A percentile compares a stretch with the other conserved stretches of the same genome.
Evolutionary conservation across 2,797 vertebrate genomes (phyloP).

Genomic region (Brotula barbata): DNA sequence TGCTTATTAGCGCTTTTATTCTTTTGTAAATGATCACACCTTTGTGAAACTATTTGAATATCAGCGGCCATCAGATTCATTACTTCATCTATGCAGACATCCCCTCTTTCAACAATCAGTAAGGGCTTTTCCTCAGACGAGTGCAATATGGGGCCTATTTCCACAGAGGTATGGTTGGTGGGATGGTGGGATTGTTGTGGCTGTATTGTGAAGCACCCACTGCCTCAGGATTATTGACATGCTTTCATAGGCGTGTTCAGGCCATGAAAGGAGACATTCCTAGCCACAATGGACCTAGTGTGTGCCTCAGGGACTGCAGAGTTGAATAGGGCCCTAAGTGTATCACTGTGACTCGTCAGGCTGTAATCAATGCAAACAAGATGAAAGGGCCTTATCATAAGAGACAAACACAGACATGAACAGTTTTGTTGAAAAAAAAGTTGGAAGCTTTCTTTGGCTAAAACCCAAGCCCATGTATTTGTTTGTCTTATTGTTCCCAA

Average conservation of each 20-base stretch:
- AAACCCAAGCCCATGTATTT: slow-evolving; percentile 40
- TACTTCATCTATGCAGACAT: slow-evolving; percentile 50
- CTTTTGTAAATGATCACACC: slow-evolving; percentile 24
- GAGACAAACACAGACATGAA: slow-evolving; percentile 81
- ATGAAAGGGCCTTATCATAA: slow-evolving; percentile 81
- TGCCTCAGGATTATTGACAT: slow-evolving; percentile 82
- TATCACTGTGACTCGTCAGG: slow-evolving; percentile 79
- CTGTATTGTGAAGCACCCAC: slow-evolving; percentile 73
- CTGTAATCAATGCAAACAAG: slow-evolving; percentile 85
- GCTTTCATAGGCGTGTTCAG: slow-evolving; percentile 80
- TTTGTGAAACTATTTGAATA: slow-evolving; percentile 54
- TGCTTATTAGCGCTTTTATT: slow-evolving; percentile 40
- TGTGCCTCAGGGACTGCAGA: slow-evolving; percentile 72
- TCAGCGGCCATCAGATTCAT: slow-evolving; percentile 63
- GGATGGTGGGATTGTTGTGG: slow-evolving; percentile 59
- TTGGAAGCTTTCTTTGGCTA: slow-evolving; percentile 58
- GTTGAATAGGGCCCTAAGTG: slow-evolving; percentile 76
- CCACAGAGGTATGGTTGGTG: slow-evolving; percentile 56
- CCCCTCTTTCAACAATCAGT: slow-evolving; percentile 27
- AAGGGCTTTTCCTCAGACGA: slow-evolving; percentile 62
- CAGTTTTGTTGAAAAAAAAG: slow-evolving; percentile 66
- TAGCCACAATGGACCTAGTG: slow-evolving; percentile 81
- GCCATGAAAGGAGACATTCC: slow-evolving; percentile 87
- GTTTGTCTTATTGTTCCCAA: slow-evolving; percentile 25
- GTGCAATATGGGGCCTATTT: slow-evolving; percentile 69